phyloP scores from a whole-genome alignment of 2,888 invertebrate genomes.

The Anorthoa munda region DNA sequence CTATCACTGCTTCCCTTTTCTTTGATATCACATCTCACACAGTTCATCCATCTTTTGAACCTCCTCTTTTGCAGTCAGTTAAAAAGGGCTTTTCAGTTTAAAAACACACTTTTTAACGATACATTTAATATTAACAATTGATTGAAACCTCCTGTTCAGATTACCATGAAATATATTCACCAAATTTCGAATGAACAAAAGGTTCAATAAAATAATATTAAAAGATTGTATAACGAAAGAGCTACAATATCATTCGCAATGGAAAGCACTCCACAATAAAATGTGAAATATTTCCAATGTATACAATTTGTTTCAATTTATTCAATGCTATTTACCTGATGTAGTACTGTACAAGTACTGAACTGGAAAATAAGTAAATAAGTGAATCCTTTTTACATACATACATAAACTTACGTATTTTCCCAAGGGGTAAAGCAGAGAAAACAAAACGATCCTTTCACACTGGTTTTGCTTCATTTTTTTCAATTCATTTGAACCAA shows the following conservation, averaged over 20 bases:
- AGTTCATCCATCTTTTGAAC: too few species aligned
- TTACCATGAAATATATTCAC: conserved; percentile 19
- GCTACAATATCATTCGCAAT: conserved; percentile 23
- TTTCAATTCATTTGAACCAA: too few species aligned
- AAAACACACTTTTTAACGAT: background rate
- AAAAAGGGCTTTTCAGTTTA: background rate
- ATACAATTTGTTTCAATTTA: conserved; percentile 25
- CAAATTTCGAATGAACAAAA: background rate
- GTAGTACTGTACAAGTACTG: background rate
- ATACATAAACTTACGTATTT: too few species aligned
- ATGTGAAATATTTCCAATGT: conserved; percentile 20
- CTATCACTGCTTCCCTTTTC: too few species aligned
- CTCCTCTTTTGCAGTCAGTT: too few species aligned
- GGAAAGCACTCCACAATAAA: conserved; percentile 23
- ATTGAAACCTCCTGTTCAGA: conserved; percentile 12
- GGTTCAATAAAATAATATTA: conserved; percentile 24
- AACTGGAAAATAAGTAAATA: too few species aligned
- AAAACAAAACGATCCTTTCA: too few species aligned
- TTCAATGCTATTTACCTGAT: conserved; percentile 4
- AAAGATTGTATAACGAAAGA: background rate
- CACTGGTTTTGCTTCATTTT: too few species aligned
- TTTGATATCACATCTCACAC: too few species aligned
- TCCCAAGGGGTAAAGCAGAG: too few species aligned
- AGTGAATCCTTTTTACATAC: too few species aligned
- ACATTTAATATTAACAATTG: background rate